These are phyloP conservation scores for Temnothorax unifasciatus DNA, from an alignment of 2,888 invertebrate species.

Conservation along the genomic window DNA sequence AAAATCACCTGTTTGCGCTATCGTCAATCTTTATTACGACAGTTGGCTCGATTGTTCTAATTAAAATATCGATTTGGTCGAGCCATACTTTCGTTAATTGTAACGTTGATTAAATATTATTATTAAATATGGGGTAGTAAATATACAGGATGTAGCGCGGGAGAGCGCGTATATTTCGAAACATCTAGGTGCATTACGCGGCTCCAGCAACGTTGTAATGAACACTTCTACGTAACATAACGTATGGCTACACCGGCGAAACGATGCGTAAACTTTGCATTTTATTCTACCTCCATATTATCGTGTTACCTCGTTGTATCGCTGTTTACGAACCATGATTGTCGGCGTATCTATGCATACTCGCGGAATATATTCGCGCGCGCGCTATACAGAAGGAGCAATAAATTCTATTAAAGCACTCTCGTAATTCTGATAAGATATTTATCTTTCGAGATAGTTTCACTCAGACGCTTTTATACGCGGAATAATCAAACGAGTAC, in stretches of 20 bases:
- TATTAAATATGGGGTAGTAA: conserved; percentile 15
- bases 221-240: conserved; percentile 38
- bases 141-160: neutral
- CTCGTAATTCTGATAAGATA: neutral
- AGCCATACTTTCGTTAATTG: conserved; percentile 22
- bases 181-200: conserved; percentile 30
- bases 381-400: neutral
- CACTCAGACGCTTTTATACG: neutral
- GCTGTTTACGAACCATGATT: conserved; percentile 46
- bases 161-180: conserved; percentile 8
- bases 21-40: conserved; percentile 1
- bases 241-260: conserved; percentile 32
- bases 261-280: conserved; percentile 54
- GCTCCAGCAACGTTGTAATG: conserved; percentile 26
- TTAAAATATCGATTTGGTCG: conserved; percentile 3
- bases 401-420: conserved; percentile 31
- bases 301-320: conserved; percentile 47
- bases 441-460: neutral
- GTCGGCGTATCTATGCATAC: conserved; percentile 36
- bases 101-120: conserved; percentile 44
- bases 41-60: conserved; percentile 21
- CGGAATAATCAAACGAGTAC: neutral
- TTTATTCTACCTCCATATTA: conserved; percentile 48
- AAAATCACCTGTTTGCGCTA: neutral
- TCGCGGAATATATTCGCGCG: neutral